Percentiles rank a stretch among this genome's conserved stretches.
Evolutionary conservation across 2,888 invertebrate genomes (phyloP).

Genomic region (Acholoe squamosa): DNA sequence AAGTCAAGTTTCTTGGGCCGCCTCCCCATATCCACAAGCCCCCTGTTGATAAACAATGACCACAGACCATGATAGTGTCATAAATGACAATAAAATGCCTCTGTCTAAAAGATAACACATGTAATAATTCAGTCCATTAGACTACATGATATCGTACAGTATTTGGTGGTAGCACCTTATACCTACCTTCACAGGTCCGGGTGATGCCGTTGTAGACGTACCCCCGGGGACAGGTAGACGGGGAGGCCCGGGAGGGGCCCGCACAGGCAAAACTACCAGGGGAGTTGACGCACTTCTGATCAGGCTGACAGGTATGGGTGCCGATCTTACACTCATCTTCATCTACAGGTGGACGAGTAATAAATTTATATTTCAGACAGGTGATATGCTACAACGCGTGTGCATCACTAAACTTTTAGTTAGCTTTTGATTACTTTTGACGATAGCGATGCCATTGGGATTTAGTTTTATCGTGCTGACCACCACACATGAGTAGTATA

Average conservation of each 20-base stretch:
- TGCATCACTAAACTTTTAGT: background rate
- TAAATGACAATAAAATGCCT: too few species aligned
- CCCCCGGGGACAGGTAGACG: constrained; percentile 41
- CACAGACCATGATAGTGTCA: too few species aligned
- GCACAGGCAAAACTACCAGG: constrained; percentile 94
- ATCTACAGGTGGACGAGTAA: constrained; percentile 84
- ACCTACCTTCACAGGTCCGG: constrained; percentile 79
- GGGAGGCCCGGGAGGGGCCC: constrained; percentile 45
- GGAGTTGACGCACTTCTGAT: constrained; percentile 93
- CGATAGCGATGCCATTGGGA: too few species aligned
- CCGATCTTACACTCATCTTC: constrained; percentile 88
- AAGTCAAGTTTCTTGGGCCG: too few species aligned
- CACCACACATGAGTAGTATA: too few species aligned
- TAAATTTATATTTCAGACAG: background rate
- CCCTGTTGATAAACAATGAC: too few species aligned
- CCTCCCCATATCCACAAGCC: too few species aligned
- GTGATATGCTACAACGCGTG: background rate
- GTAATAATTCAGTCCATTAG: too few species aligned
- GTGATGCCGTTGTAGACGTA: constrained; percentile 80
- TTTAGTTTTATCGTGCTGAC: too few species aligned
- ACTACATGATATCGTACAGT: too few species aligned
- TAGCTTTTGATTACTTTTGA: background rate
- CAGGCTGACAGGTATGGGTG: constrained; percentile 83
- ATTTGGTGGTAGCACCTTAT: background rate
- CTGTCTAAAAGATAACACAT: too few species aligned